Evolutionary conservation across 2,797 vertebrate species (phyloP), one percentile per base, ranked within the genome.

Genomic region (Stomatorhinus walkeri): DNA sequence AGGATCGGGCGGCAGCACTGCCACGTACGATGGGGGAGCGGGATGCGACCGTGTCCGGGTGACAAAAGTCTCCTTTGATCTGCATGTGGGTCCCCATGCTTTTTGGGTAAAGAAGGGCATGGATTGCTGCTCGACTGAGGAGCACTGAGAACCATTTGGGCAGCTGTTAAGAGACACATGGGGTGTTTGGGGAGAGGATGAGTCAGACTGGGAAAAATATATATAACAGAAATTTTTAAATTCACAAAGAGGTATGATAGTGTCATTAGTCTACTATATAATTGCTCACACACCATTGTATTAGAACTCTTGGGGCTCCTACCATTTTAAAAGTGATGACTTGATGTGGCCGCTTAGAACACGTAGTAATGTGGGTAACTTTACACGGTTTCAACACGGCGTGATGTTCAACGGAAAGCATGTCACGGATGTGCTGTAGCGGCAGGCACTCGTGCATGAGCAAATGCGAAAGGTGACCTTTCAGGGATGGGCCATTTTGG

Each of bases 381-480:
- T 54, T 32, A 52, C 49, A 46, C 54, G 5, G 9, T 14, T 86
- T 90, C 90, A 51, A 49, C 56, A 24, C 83, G 88, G 9, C 24
- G 59, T 79, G 64, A 88, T 88, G 46, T 52, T 51, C 19, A 32
- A 19, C 24, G 59, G 10, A 87, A 87, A 32, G 79, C 76, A 87
- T 90, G 86, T 89, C 87, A 87, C 36, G 87, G 79, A 91, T 90
- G 92, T 68, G 87, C 48, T 84, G 81, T 10, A 22, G 43, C 1
- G 81, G 72, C 72, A 87, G 14, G 72, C 72, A 49, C 59, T 79
- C 28, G 48, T 32, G 8, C 61, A 76, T 19, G 19, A 9, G 64
- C 48, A 51, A 19, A 72, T 83, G 79, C 83, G 83, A 85, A 88
- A 56, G 36, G 36, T 92, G 91, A 94, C 92, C 91, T 92, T 92